Conservation (phyloP, 2,888 invertebrate genomes). For the Magallana nippona region DNA sequence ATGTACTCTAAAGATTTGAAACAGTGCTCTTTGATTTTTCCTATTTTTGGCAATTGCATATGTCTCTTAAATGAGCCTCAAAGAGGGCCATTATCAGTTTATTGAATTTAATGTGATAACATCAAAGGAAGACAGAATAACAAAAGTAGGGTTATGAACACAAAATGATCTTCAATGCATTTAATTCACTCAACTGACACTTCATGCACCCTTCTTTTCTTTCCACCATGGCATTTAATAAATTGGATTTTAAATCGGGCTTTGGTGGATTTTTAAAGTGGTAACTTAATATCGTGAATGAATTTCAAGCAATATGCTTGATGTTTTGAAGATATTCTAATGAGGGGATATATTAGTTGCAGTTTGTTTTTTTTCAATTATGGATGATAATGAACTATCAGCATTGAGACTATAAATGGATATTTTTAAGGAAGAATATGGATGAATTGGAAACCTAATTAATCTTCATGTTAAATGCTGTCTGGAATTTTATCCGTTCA, state of each 20-base stretch:
- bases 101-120: constrained; percentile 17
- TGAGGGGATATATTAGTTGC: neutral
- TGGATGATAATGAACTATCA: too few species aligned
- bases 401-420: too few species aligned
- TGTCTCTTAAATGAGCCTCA: neutral
- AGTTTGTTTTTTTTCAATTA: neutral
- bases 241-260: constrained; percentile 5
- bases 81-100: constrained; percentile 21
- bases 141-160: constrained; percentile 24
- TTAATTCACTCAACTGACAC: constrained; percentile 24
- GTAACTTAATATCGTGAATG: constrained; percentile 32
- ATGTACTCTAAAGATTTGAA: constrained; percentile 2
- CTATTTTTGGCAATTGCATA: constrained; percentile 4
- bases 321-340: neutral
- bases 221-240: constrained; percentile 6
- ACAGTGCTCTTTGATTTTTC: neutral
- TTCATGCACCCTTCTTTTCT: neutral
- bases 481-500: neutral
- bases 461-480: too few species aligned
- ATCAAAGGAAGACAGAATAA: constrained; percentile 14
- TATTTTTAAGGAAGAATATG: too few species aligned
- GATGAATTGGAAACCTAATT: too few species aligned
- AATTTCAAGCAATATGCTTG: constrained; percentile 12
- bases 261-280: constrained; percentile 22
- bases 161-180: constrained; percentile 20